Percentiles rank a stretch among this genome's conserved stretches.
These are phyloP conservation scores for Machimus rusticus DNA, from an alignment of 2,888 invertebrate genomes.

Conservation along the genomic window DNA sequence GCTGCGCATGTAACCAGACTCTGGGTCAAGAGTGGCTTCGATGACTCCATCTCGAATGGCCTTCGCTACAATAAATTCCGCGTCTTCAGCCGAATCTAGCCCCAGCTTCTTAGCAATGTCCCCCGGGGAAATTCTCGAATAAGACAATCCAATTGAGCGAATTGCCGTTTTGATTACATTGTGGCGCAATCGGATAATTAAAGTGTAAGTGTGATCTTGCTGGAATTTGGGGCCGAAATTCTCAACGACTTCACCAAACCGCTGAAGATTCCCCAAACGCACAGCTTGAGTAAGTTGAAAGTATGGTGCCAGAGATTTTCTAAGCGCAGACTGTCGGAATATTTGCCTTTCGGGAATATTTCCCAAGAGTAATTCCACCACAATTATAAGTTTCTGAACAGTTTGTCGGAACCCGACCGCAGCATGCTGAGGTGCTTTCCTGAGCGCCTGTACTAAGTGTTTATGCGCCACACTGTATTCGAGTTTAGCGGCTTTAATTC, in stretches of 20 bases:
- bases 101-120: conserved; percentile 95
- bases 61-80: conserved; percentile 98
- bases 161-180: conserved; percentile 99
- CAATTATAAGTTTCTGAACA: conserved; percentile 92
- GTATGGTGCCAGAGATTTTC: conserved; percentile 91
- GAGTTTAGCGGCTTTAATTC: conserved; percentile 97
- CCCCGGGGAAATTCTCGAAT: conserved; percentile 93
- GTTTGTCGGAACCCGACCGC: conserved; percentile 99
- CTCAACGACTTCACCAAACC: conserved; percentile 92
- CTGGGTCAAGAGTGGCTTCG: conserved; percentile 95
- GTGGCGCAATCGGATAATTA: conserved; percentile 94
- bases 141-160: conserved; percentile 93
- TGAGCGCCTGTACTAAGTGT: conserved; percentile 90
- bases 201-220: conserved; percentile 92
- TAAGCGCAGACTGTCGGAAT: conserved; percentile 89
- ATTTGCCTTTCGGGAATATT: conserved; percentile 97
- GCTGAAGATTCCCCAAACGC: conserved; percentile 90
- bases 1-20: conserved; percentile 95
- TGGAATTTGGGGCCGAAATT: conserved; percentile 92
- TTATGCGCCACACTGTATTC: conserved; percentile 98
- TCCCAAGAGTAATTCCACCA: conserved; percentile 92
- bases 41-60: conserved; percentile 98
- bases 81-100: conserved; percentile 95
- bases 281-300: conserved; percentile 98
- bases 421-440: conserved; percentile 97